Evolutionary conservation across 2,888 invertebrate species (phyloP), one percentile per base, ranked within the genome.

Genomic region (Aphidoletes aphidimyza): DNA sequence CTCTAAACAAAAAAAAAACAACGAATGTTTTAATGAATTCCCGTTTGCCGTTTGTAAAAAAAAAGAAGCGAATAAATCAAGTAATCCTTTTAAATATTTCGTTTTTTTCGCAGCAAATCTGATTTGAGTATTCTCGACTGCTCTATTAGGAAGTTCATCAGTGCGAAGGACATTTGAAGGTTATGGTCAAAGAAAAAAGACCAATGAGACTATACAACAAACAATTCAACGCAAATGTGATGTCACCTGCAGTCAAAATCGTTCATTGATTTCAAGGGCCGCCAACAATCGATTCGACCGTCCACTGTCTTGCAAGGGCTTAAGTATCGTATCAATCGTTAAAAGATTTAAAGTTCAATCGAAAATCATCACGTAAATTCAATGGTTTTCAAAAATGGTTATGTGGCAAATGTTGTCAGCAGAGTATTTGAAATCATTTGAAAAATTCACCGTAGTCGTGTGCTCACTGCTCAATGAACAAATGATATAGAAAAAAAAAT

Each of bases 361-460:
- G 34, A 69, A 69, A 69, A 69, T 69, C 69, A 69, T 30, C 69
- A 69, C 69, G 69, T 69, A 30, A 69, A 69, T 69, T 69, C 69
- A 69, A 69, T 69, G 69, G 17, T 30, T 69, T 69, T 30, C 30
- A 69, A 69, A 30, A 69, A 30, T 30, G 6, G 8, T 47, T 69
- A 14, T n/a, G 30, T 69, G 54, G 54, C 69, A 30, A 30, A 30
- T 69, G 69, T 69, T 30, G 69, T 14, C 26, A 30, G 69, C 69
- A 54, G 54, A 30, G 14, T 30, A 30, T 69, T 69, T 69, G 14
- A 69, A 69, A 69, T 69, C 30, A 30, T 30, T 30, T 30, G 54
- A 54, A 5, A 54, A n/a, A 22, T 47, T 47, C 6, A 2, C 2
- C 22, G 8, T 30, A 69, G 34, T 30, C 30, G 30, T 30, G 17